Evolutionary conservation across 2,113 vertebrate genomes (phyloP), one percentile per base, ranked within the genome.

Genomic region (Archilochus colubris): DNA sequence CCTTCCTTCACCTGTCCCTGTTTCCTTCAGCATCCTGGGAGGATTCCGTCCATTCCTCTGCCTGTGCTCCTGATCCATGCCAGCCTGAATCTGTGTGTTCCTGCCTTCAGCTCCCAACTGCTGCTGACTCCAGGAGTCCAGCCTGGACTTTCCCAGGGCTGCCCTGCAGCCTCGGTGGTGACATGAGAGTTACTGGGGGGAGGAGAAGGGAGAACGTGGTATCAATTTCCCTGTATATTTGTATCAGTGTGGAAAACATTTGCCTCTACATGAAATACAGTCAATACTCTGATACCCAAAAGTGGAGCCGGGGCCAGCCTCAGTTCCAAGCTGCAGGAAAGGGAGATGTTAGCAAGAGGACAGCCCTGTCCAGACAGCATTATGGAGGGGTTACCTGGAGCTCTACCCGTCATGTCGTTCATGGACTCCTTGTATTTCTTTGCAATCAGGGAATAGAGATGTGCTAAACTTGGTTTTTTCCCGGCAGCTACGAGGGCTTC

Each of bases 401-500:
- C 96, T 95, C 98, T 96, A 75, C 94, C 98, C 1, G 10, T 4
- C 98, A 99, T 99, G 94, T 98, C 98, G 6, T 76, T 63, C 98
- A 98, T 98, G 91, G 98, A 98, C 28, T 98, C 92, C 66, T 97
- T 98, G 94, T 99, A 99, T 70, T 98, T 95, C 88, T 78, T 95
- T n/a, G 98, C 98, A 51, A 99, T 80, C n/a, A 97, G 80, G 7
- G 91, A 68, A 89, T 98, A 98, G 30, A 98, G 95, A 10, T 19
- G 61, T 3, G 48, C 17, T 44, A 97, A 84, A 7, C 46, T 54
- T 5, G 86, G 44, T 3, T 74, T 66, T 24, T 86, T 86, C 16
- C 96, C 97, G 0, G 97, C 97, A 88, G 97, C 94, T 63, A 97
- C 62, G 69, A 99, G 94, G 14, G 98, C 98, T 75, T 98, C 98